Base-by-base conservation (phyloP, 2,888 invertebrate genomes). In the Proisotoma minuta region DNA sequence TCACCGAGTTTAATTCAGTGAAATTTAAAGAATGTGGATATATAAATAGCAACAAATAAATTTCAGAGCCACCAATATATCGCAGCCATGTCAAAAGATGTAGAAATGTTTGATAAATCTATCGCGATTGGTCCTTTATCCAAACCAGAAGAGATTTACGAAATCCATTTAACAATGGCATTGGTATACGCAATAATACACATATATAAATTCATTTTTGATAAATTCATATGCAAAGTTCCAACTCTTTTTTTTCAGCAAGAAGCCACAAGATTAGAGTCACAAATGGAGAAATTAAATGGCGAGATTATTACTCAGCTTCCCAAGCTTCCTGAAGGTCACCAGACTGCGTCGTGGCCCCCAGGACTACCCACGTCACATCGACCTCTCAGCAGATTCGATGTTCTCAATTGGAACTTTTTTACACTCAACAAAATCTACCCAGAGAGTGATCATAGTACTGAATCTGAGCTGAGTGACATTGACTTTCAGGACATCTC, bases 371-470 rank as follows among this genome's bases (percentile, higher is more conserved):
- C 84, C 63, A 79, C 82, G 29, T 83, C 84, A 1, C 85, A 84
- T 66, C 83, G 83, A 68, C 87, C 90, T 2, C 81, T 82, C 15
- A 86, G 85, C 57, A 82, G 92, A 73, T 88, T 88, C 80, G 92
- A 95, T 79, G 84, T 95, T 68, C 82, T 91, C 52, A 85, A 85
- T 48, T 96, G 94, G 89, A 85, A 88, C 58, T 86, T 88, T 76
- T 88, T 97, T 77, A 95, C 94, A 76, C 82, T 82, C 66, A 87
- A 88, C 20, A 90, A 94, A 77, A 84, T 89, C 40, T 88, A 88
- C 77, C 84, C 89, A 78, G 85, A 88, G 24, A 87, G 88, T 77
- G 91, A 93, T 75, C 87, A 87, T 75, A 84, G 83, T 69, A 88
- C 86, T 68, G 80, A 87, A 1, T 80, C 81, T 59, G 81, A 92